These are phyloP conservation scores for Eulacestoma nigropectus DNA, from an alignment of 2,113 vertebrate genomes.

Conservation along the genomic window DNA sequence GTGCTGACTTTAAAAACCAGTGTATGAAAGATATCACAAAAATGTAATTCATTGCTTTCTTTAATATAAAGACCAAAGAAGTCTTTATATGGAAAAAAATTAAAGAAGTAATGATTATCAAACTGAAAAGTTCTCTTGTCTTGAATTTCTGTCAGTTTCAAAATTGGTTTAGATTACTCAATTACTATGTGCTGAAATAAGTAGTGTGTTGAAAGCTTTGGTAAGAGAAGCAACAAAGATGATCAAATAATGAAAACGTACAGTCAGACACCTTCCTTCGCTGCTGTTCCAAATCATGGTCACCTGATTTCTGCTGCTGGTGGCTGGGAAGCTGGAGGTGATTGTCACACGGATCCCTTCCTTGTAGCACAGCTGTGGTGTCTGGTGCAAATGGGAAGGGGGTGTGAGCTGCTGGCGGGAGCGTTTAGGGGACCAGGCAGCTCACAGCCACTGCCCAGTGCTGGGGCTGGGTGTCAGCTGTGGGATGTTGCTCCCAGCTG, in stretches of 20 bases:
- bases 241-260: background rate
- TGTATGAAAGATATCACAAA: background rate
- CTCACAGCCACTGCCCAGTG: rapidly evolving
- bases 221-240: background rate
- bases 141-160: background rate
- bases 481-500: background rate
- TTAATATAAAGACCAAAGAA: background rate
- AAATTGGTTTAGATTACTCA: background rate
- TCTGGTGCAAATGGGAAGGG: background rate
- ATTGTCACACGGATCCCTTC: background rate
- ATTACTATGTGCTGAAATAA: background rate
- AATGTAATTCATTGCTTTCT: background rate
- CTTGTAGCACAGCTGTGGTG: rapidly evolving
- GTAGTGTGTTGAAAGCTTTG: background rate
- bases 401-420: rapidly evolving
- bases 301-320: background rate
- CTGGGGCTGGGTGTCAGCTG: background rate
- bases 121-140: background rate
- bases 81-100: background rate
- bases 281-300: background rate
- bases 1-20: background rate
- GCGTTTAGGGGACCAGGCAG: background rate
- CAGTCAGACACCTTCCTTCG: background rate
- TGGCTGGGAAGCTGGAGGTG: background rate
- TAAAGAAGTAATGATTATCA: background rate